These are phyloP conservation scores for Mamestra brassicae DNA, from an alignment of 2,888 invertebrate species.

Conservation along the genomic window DNA sequence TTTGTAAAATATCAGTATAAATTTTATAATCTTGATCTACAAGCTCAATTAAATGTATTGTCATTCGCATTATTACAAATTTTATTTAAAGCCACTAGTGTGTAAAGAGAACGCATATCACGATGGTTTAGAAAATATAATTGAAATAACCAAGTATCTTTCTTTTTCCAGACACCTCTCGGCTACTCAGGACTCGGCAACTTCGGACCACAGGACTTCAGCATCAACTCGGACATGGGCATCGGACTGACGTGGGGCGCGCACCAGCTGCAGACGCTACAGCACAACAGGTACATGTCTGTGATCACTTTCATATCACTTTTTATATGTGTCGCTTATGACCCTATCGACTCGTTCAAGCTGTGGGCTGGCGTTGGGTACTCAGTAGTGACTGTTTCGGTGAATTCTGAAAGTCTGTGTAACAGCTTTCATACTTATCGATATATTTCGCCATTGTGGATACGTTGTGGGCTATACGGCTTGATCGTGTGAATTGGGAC, in stretches of 20 bases:
- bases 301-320: slow-evolving; percentile 82
- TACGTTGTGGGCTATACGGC: neutral
- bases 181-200: slow-evolving; percentile 92
- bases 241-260: slow-evolving; percentile 93
- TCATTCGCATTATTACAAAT: too few relatives aligned
- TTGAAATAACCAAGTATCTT: too few relatives aligned
- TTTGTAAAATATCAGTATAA: neutral
- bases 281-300: slow-evolving; percentile 93
- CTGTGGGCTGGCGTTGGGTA: neutral
- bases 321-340: slow-evolving; percentile 61
- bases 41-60: neutral
- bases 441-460: neutral
- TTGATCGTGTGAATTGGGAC: neutral
- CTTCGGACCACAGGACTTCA: slow-evolving; percentile 95
- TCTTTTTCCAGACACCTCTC: slow-evolving; percentile 85
- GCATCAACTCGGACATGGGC: slow-evolving; percentile 94
- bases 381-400: neutral
- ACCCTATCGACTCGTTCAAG: neutral
- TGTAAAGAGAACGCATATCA: too few relatives aligned
- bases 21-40: neutral
- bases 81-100: too few relatives aligned
- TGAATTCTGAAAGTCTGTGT: neutral
- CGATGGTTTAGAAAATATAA: too few relatives aligned
- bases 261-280: slow-evolving; percentile 93
- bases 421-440: neutral